Evolutionary conservation across 2,113 vertebrate genomes (phyloP).

Genomic region (Heteronetta atricapilla): DNA sequence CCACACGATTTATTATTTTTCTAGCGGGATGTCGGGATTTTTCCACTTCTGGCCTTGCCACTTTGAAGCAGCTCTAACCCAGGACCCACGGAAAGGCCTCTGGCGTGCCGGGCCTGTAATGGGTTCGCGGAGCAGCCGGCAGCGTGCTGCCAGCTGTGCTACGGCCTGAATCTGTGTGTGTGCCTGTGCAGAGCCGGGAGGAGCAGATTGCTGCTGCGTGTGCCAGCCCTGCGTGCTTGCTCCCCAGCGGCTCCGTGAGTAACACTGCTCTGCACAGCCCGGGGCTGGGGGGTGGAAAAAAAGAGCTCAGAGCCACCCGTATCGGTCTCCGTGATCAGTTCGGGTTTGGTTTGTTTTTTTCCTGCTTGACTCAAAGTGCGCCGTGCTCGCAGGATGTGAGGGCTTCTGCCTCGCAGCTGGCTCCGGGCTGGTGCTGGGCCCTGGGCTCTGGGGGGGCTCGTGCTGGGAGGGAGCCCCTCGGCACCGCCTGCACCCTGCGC

Average conservation of each 20-base stretch:
- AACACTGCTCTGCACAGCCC: neutral
- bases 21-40: neutral
- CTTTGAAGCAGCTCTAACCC: neutral
- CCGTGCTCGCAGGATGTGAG: neutral
- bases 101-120: rapidly evolving
- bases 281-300: neutral
- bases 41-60: neutral
- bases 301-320: neutral
- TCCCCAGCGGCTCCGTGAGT: neutral
- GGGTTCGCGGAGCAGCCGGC: neutral
- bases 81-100: neutral
- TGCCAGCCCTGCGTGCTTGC: neutral
- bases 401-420: neutral
- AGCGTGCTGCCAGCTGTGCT: neutral
- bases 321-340: neutral
- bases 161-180: rapidly evolving
- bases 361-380: rapidly evolving
- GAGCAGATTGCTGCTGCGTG: rapidly evolving
- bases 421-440: neutral
- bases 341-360: neutral
- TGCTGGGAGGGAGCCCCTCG: neutral
- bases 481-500: neutral
- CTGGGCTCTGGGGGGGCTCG: rapidly evolving
- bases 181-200: neutral
- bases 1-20: neutral